Conservation (phyloP, 2,888 invertebrate species). For the Caenorhabditis sp. region DNA sequence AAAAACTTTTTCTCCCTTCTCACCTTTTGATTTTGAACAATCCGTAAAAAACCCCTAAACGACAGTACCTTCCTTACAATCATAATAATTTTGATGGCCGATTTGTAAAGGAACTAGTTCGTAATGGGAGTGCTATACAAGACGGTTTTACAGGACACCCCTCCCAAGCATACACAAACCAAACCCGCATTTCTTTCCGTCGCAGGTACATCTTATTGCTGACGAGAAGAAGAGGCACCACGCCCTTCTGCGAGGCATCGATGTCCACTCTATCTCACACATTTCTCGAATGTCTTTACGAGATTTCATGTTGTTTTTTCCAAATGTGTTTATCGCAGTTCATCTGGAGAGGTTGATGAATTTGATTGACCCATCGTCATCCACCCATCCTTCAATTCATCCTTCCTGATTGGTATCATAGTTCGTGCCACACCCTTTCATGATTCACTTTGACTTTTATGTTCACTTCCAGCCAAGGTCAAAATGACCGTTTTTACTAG, state of each 20-base stretch:
- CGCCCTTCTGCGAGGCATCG: conserved; percentile 48
- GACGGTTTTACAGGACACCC: conserved; percentile 49
- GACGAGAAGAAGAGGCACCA: conserved; percentile 31
- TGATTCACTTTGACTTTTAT: conserved; percentile 24
- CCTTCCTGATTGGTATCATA: conserved; percentile 15
- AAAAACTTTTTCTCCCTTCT: conserved; percentile 20
- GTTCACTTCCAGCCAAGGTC: conserved; percentile 55
- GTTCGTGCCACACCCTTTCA: conserved; percentile 15
- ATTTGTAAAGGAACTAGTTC: conserved; percentile 38
- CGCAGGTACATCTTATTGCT: conserved; percentile 54
- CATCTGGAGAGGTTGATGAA: conserved; percentile 15
- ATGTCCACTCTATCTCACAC: conserved; percentile 33
- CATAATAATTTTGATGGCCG: conserved; percentile 18
- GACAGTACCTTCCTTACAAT: not conserved
- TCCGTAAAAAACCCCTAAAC: conserved; percentile 6
- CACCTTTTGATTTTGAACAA: conserved; percentile 9
- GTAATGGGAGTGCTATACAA: conserved; percentile 45
- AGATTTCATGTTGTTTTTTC: conserved; percentile 24
- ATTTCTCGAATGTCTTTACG: conserved; percentile 31
- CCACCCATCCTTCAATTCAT: conserved; percentile 13
- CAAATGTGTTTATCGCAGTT: conserved; percentile 7
- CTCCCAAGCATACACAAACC: conserved; percentile 45
- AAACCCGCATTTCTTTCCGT: conserved; percentile 45
- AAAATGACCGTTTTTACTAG: conserved; percentile 32
- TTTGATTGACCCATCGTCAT: conserved; percentile 3